phyloP scores from a whole-genome alignment of 2,113 vertebrate genomes.

The Ondatra zibethicus region DNA sequence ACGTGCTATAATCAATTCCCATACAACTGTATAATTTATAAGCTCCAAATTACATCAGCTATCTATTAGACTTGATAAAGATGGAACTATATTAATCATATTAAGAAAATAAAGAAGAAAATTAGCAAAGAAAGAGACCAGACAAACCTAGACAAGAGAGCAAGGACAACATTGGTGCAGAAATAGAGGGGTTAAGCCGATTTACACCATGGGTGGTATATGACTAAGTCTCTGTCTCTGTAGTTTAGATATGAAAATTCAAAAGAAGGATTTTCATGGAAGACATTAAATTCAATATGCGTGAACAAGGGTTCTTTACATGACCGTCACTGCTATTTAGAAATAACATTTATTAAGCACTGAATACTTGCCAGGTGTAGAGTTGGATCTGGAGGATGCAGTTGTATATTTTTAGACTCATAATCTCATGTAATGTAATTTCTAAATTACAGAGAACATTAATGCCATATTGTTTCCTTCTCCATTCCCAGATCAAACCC shows the following conservation, averaged over 20 bases:
- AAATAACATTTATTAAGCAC: constrained; percentile 33
- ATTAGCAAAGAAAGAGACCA: constrained; percentile 75
- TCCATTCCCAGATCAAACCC: constrained; percentile 7
- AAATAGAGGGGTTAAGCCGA: constrained; percentile 50
- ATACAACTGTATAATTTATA: constrained; percentile 84
- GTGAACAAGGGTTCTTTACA: background rate
- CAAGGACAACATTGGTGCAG: constrained; percentile 46
- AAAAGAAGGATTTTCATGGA: background rate
- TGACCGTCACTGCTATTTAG: constrained; percentile 2
- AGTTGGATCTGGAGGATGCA: background rate
- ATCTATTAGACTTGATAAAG: constrained; percentile 82
- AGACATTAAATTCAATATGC: background rate
- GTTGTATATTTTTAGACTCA: background rate
- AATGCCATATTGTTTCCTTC: background rate
- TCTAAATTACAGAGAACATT: constrained; percentile 5
- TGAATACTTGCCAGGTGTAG: background rate
- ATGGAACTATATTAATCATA: constrained; percentile 81
- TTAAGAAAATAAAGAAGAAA: constrained; percentile 82
- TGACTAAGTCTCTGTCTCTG: background rate
- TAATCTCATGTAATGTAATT: background rate
- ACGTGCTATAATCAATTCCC: constrained; percentile 80
- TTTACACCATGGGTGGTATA: background rate
- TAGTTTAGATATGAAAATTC: constrained; percentile 16
- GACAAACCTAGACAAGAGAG: constrained; percentile 33
- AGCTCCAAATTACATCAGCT: constrained; percentile 84